Evolutionary conservation across 2,113 vertebrate genomes (phyloP).

Genomic region (Climacteris rufus): DNA sequence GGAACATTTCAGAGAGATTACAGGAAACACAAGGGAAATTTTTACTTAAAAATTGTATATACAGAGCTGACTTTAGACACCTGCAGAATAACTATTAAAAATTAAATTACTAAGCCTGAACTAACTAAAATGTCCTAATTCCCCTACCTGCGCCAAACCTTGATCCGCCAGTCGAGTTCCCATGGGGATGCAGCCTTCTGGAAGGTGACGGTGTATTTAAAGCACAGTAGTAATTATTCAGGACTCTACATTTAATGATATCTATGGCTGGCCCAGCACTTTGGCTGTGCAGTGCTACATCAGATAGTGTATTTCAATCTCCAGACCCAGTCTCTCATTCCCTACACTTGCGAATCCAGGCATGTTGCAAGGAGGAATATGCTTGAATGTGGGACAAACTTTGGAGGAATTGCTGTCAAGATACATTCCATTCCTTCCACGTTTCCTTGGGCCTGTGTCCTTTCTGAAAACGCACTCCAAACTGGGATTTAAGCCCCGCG

Average conservation of each 20-base stretch:
- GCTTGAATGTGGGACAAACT: background rate
- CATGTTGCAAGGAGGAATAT: background rate
- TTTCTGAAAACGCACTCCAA: background rate
- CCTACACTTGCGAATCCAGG: background rate
- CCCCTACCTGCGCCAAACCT: constrained; percentile 40
- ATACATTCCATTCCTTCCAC: background rate
- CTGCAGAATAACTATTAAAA: constrained; percentile 71
- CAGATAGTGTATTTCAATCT: background rate
- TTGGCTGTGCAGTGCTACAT: background rate
- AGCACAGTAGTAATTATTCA: constrained; percentile 56
- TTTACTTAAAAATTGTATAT: constrained; percentile 66
- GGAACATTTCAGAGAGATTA: constrained; percentile 75
- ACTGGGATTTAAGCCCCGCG: background rate
- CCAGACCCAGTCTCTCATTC: background rate
- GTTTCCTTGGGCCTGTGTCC: background rate
- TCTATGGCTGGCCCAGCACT: constrained; percentile 16
- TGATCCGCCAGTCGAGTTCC: constrained; percentile 20
- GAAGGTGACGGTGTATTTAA: constrained; percentile 52
- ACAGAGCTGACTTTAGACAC: constrained; percentile 68
- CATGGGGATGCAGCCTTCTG: background rate
- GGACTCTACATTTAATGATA: constrained; percentile 43
- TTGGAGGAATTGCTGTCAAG: background rate
- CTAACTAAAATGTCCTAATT: constrained; percentile 66
- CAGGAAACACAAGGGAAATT: constrained; percentile 69
- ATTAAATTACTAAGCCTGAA: constrained; percentile 72